Base-by-base conservation (phyloP, 2,113 vertebrate genomes). In the Hepsetus odoe region DNA sequence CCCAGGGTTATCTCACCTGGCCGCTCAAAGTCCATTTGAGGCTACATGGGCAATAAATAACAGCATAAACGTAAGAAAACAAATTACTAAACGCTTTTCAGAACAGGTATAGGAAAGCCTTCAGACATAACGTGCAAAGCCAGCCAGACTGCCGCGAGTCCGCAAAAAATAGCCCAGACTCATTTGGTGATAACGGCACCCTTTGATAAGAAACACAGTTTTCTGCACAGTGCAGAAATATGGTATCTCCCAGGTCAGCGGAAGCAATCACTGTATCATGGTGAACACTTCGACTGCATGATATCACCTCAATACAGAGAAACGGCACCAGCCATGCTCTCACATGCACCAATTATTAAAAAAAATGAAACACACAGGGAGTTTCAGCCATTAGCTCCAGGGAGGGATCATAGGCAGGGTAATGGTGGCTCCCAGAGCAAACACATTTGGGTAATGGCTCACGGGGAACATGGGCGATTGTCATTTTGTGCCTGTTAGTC, bases 371-470 rank as follows among this genome's bases (percentile, higher is more conserved):
- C 78, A 72, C 24, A 65, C 70, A 72, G 85, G 59, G 82, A 85
- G 87, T 87, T 90, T 90, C 86, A 83, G 86, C 91, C 90, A 94
- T 94, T 93, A 93, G 90, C 89, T 89, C 80, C 86, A 87, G 85
- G 74, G 85, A 83, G 77, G 88, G 92, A 91, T 90, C 88, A 88
- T 84, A 85, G 85, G 74, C 87, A 85, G 90, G 90, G 81, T 90
- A 92, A 92, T 93, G 91, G 89, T 87, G 86, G 90, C 90, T 91
- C 88, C 85, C 90, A 92, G 89, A 92, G 90, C 88, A 93, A 94
- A 94, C 92, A 93, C 91, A 92, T 91, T 93, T 92, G 87, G 89
- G 86, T 91, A 92, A 93, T 90, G 90, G 92, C 90, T 89, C 89
- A 87, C 80, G 83, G 66, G 67, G 82, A 88, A 86, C 40, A 22